A percentile compares a stretch with the other conserved stretches of the same genome.
Evolutionary conservation across 2,113 vertebrate genomes (phyloP).

Genomic region (Tamias sibiricus): DNA sequence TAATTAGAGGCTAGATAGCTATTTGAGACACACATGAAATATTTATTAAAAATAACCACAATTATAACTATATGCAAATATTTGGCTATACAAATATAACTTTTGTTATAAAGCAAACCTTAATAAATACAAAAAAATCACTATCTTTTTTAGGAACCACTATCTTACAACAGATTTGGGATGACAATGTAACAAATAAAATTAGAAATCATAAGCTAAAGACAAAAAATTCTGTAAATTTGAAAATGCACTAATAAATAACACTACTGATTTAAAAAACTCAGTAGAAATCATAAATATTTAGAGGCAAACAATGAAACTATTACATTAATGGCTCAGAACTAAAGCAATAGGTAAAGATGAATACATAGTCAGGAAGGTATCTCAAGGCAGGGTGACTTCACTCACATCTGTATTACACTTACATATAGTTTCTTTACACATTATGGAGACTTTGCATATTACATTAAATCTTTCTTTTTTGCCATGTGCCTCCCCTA

Average conservation of each 20-base stretch:
- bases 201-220: neutral
- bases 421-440: too few relatives aligned
- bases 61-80: neutral
- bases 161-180: neutral
- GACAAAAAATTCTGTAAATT: conserved; percentile 6
- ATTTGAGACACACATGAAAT: conserved; percentile 4
- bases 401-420: neutral
- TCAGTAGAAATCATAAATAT: neutral
- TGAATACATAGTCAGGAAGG: neutral
- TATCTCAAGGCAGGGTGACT: neutral
- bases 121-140: neutral
- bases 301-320: neutral
- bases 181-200: neutral
- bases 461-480: neutral
- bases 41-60: neutral
- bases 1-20: neutral
- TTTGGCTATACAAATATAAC: neutral
- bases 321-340: neutral
- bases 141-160: neutral
- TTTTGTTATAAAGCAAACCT: neutral
- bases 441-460: neutral
- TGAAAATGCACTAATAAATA: neutral
- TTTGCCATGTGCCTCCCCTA: neutral
- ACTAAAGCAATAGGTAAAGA: neutral
- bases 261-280: neutral